A percentile compares a stretch with the other conserved stretches of the same genome.
These are phyloP conservation scores for Myotis vivesi DNA, from an alignment of 2,797 vertebrate species.

Conservation along the genomic window DNA sequence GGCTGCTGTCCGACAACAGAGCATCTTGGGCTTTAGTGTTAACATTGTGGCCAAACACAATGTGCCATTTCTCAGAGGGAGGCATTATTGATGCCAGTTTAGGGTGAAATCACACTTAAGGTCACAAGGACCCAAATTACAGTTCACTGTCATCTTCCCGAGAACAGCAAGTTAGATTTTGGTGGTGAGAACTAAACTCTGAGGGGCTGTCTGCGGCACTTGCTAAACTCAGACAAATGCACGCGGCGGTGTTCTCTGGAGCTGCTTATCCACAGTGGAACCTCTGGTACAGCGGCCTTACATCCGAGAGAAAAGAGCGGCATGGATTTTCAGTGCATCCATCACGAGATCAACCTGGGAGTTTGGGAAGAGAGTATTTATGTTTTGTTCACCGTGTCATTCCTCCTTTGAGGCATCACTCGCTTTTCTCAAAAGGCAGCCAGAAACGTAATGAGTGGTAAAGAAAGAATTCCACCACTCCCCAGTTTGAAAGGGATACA, in stretches of 20 bases:
- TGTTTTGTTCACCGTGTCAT: neutral
- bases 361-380: neutral
- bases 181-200: neutral
- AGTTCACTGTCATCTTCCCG: neutral
- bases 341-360: neutral
- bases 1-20: fast-evolving
- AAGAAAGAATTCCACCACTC: neutral
- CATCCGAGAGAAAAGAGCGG: neutral
- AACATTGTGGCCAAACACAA: neutral
- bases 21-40: neutral
- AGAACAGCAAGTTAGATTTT: neutral
- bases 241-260: neutral
- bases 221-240: neutral
- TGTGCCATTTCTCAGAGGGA: neutral
- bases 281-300: neutral
- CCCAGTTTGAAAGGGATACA: neutral
- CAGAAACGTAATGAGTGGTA: neutral
- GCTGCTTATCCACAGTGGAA: neutral
- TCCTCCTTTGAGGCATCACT: neutral
- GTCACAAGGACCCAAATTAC: neutral
- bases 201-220: neutral
- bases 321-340: neutral
- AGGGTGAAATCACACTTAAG: neutral
- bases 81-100: neutral
- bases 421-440: neutral